Base-by-base conservation (phyloP, 2,797 vertebrate genomes). In the Tadarida brasiliensis region DNA sequence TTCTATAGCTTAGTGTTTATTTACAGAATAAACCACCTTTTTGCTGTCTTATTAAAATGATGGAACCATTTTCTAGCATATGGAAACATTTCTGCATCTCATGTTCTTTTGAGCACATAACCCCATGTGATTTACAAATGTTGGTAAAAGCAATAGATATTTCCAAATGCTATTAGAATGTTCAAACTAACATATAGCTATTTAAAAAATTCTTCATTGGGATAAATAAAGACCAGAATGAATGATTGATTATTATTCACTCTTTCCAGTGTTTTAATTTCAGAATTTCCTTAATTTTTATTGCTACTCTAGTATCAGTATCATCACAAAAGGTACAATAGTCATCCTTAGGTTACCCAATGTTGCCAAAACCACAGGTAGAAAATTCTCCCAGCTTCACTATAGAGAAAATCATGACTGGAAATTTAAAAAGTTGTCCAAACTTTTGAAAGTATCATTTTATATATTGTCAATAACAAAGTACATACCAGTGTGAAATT, bases 91-190 rank as follows among this genome's bases (percentile, higher is more conserved):
- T 94, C 61, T 86, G 35, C 6, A 82, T 78, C 89, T 97, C 39
- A 33, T 96, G 56, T 95, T 93, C 76, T 96, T 96, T 96, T 86
- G 70, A 86, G 77, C 63, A 95, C 70, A 90, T 95, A 97, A 93
- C 57, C n/a, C 51, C 63, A 71, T 90, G 90, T 97, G 87, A 97
- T 78, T 96, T 78, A 93, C 68, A 94, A 92, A 84, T 97, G 73
- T 87, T 96, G 81, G 59, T 93, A 90, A 97, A 96, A 91, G 65
- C 84, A 92, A 68, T 85, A 81, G 56, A 74, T 94, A 80, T 87
- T 95, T 96, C 57, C 77, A 96, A 92, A 82, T 71, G 26, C 81
- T 88, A 56, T 94, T 87, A 95, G 35, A 85, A 61, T 84, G 54
- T 59, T 93, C 63, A 93, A 85, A 82, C 56, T 85, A 82, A 90